These are phyloP conservation scores for Drosophila elegans DNA, from an alignment of 1,140 invertebrate species.

Conservation along the genomic window DNA sequence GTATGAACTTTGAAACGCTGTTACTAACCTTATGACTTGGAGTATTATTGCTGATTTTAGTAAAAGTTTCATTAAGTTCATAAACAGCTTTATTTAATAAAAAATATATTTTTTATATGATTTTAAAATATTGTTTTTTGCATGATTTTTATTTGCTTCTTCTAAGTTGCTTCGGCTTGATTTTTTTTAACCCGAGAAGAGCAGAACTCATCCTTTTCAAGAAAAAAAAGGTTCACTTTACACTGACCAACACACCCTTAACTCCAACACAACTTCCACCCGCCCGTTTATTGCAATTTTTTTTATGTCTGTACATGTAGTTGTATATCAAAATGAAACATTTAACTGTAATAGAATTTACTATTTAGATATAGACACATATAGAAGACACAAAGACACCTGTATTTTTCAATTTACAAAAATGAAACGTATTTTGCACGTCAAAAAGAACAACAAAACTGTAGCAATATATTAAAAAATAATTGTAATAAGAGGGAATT, in stretches of 20 bases:
- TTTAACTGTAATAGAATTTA: constrained; percentile 65
- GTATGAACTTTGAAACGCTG: constrained; percentile 43
- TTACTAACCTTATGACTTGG: constrained; percentile 52
- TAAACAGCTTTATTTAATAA: constrained; percentile 72
- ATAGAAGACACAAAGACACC: constrained; percentile 49
- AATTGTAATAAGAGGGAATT: constrained; percentile 41
- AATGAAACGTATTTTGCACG: constrained; percentile 30
- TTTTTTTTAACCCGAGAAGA: constrained; percentile 1
- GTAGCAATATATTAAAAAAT: constrained; percentile 64
- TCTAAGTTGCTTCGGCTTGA: constrained; percentile 1
- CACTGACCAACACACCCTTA: constrained; percentile 8
- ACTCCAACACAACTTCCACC: constrained; percentile 9
- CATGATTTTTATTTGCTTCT: constrained; percentile 22
- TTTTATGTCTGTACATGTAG: constrained; percentile 46
- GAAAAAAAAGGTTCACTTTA: neutral
- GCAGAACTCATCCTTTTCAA: too few species aligned
- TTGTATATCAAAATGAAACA: constrained; percentile 47
- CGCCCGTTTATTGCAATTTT: constrained; percentile 25
- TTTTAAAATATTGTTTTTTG: constrained; percentile 33
- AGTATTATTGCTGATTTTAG: constrained; percentile 65
- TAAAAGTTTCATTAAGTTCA: constrained; percentile 64
- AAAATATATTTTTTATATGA: constrained; percentile 65
- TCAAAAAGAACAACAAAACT: constrained; percentile 31
- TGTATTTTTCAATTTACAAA: constrained; percentile 56
- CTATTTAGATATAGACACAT: constrained; percentile 24